Conservation (phyloP, 2,888 invertebrate genomes). For the Tuberolachnus salignus region DNA sequence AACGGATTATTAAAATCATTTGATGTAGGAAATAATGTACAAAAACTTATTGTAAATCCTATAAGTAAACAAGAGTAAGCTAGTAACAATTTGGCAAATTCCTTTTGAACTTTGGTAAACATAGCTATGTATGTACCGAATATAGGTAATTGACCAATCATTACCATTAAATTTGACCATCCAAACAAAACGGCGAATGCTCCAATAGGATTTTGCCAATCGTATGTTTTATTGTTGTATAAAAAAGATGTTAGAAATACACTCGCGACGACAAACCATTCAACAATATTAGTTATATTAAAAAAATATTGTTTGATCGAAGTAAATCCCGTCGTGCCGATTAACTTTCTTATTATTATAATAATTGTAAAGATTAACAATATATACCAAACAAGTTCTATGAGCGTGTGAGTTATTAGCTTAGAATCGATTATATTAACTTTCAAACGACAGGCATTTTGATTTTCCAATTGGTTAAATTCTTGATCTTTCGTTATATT, state of each 20-base stretch:
- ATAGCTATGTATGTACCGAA: conserved; percentile 90
- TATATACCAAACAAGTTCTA: conserved; percentile 71
- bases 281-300: conserved; percentile 84
- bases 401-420: conserved; percentile 75
- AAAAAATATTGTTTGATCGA: conserved; percentile 81
- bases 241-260: conserved; percentile 83
- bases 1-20: conserved; percentile 83
- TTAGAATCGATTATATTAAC: conserved; percentile 65
- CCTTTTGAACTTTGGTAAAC: conserved; percentile 86
- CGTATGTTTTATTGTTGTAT: conserved; percentile 77
- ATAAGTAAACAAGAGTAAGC: conserved; percentile 84
- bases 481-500: neutral
- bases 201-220: conserved; percentile 86
- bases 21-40: conserved; percentile 83
- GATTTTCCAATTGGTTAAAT: conserved; percentile 64
- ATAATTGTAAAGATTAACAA: conserved; percentile 78
- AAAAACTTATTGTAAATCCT: conserved; percentile 86
- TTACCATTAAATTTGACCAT: conserved; percentile 89
- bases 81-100: conserved; percentile 83
- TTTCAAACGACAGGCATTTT: conserved; percentile 78
- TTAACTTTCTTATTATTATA: conserved; percentile 80
- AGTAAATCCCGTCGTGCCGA: conserved; percentile 81
- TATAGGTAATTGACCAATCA: conserved; percentile 86
- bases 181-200: conserved; percentile 84
- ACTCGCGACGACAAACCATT: conserved; percentile 85